Base-by-base conservation (phyloP, 2,113 vertebrate genomes). In the Thunnus thynnus region DNA sequence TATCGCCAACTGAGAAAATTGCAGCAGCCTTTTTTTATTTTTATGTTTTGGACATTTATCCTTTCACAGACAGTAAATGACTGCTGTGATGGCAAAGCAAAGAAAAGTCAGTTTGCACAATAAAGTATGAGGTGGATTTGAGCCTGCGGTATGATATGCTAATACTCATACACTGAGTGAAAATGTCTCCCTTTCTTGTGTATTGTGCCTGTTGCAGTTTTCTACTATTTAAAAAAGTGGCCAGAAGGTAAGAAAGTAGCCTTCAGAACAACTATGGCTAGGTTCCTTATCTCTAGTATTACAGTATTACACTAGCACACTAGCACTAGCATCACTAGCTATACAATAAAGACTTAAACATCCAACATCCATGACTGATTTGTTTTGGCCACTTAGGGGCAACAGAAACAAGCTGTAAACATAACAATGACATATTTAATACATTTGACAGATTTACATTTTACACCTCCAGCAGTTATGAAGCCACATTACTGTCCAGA, bases 21-120 rank as follows among this genome's bases (percentile, higher is more conserved):
- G 32, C 14, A 27, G 44, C 46, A 58, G 46, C 64, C 22, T 80
- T 74, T 80, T 41, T 80, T 41, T 9, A 13, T 74, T 80, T 78
- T 82, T 20, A 55, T 41, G 36, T 47, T 36, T 47, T n/a, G 44
- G 10, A 5, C 62, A 48, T 32, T 22, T 52, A 62, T 10, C 22
- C 6, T 56, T 48, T 36, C 52, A 13, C 44, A 32, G 18, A 69
- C 17, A 13, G 25, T 46, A 51, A 68, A 44, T 63, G 64, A 68
- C 58, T 62, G 27, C 17, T 36, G 46, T 10, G 11, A 51, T 63
- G 55, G 30, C 30, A 41, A 61, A 30, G 13, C 41, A 41, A 61
- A 30, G 13, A 44, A 41, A 72, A 54, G 20, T 17, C 36, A 36
- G 36, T 36, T n/a, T 60, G 61, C 16, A 13, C n/a, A 16, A 10